A percentile compares a stretch with the other conserved stretches of the same genome.
phyloP scores from a whole-genome alignment of 2,888 invertebrate species.

The Arge pagana region DNA sequence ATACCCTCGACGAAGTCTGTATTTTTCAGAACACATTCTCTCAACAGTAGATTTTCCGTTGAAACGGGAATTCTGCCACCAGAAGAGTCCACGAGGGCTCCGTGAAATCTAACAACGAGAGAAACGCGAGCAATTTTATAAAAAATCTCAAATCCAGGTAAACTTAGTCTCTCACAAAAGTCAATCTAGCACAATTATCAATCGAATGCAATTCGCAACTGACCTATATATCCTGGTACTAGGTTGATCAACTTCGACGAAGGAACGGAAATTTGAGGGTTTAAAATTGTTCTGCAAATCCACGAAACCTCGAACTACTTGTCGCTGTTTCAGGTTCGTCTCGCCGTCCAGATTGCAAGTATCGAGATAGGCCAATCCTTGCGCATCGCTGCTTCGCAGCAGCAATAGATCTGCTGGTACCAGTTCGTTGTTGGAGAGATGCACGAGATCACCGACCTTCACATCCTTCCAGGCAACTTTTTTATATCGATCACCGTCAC shows the following conservation, averaged over 20 bases:
- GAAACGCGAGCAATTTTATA: not conserved
- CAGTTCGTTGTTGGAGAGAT: slow-evolving; percentile 94
- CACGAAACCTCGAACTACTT: slow-evolving; percentile 78
- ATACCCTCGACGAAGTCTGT: slow-evolving; percentile 96
- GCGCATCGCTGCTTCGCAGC: slow-evolving; percentile 83
- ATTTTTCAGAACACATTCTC: slow-evolving; percentile 94
- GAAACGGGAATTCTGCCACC: slow-evolving; percentile 80
- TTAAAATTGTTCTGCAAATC: slow-evolving; percentile 77
- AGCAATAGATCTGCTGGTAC: slow-evolving; percentile 95
- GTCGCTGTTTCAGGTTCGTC: slow-evolving; percentile 91
- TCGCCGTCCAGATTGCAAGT: slow-evolving; percentile 97
- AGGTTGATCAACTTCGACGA: slow-evolving; percentile 91
- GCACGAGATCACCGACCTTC: slow-evolving; percentile 91
- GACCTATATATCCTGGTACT: slow-evolving; percentile 91
- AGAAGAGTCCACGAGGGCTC: slow-evolving; percentile 81
- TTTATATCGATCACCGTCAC: slow-evolving; percentile 80
- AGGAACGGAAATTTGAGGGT: slow-evolving; percentile 80
- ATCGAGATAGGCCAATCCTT: slow-evolving; percentile 91
- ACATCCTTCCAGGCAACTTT: slow-evolving; percentile 89
- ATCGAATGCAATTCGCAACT: not conserved
- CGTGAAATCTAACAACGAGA: slow-evolving; percentile 68
- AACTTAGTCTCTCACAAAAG: not conserved
- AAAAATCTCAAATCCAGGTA: too few relatives aligned
- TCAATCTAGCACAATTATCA: not conserved
- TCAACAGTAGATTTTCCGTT: slow-evolving; percentile 87